Percentiles rank a stretch among this genome's conserved stretches.
Evolutionary conservation across 2,113 vertebrate species (phyloP).

Genomic region (Manacus vitellinus): DNA sequence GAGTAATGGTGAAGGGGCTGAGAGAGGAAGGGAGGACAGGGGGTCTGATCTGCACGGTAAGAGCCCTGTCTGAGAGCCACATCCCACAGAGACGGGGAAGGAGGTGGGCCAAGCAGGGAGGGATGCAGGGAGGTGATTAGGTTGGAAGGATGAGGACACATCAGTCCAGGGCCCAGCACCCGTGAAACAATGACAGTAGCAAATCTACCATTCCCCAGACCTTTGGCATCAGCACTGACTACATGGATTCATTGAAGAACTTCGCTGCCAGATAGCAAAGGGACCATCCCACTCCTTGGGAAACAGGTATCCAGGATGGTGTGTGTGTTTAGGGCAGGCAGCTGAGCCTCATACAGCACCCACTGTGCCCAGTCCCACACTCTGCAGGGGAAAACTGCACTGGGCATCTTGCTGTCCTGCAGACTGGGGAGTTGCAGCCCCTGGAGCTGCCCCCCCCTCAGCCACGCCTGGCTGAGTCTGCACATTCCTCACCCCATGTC

Average conservation of each 20-base stretch:
- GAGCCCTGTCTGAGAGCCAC: neutral
- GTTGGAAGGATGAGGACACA: neutral
- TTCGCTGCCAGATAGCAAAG: neutral
- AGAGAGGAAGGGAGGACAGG: neutral
- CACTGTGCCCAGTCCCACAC: accelerated
- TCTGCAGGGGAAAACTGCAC: neutral
- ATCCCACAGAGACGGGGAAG: neutral
- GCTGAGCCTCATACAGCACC: neutral
- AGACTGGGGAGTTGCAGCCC: neutral
- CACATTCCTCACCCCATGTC: neutral
- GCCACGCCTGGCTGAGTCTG: neutral
- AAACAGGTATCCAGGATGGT: accelerated
- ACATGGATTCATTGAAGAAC: neutral
- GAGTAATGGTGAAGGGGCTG: neutral
- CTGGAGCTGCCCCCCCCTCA: neutral
- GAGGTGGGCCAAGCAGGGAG: neutral
- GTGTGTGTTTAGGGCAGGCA: neutral
- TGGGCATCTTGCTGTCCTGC: neutral
- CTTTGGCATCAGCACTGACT: neutral
- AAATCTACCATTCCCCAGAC: neutral
- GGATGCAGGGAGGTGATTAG: neutral
- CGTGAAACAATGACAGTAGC: accelerated
- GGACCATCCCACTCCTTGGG: neutral
- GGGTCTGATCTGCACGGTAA: neutral
- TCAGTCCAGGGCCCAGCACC: neutral